These are phyloP conservation scores for Protophormia terraenovae DNA, from an alignment of 2,888 invertebrate genomes.

Conservation along the genomic window DNA sequence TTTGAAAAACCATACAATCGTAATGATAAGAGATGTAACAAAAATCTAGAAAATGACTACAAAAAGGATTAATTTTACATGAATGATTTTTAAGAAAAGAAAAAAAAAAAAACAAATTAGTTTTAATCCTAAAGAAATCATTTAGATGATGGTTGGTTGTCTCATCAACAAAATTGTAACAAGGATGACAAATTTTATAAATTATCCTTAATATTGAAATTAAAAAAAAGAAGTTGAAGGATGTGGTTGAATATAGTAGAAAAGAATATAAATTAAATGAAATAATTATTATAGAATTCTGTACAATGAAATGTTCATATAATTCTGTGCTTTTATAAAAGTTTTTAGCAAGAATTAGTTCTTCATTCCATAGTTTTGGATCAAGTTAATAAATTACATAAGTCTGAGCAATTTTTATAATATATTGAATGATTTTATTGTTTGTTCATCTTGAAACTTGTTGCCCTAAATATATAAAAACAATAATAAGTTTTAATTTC, in stretches of 20 bases:
- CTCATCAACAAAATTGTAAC: slow-evolving; percentile 13
- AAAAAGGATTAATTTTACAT: slow-evolving; percentile 64
- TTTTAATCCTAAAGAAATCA: slow-evolving; percentile 64
- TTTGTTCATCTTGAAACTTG: not conserved
- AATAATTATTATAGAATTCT: too few relatives aligned
- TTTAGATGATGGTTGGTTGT: slow-evolving; percentile 30
- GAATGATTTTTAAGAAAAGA: slow-evolving; percentile 41
- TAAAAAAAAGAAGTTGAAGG: not conserved
- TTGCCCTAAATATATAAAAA: not conserved
- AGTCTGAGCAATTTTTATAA: too few relatives aligned
- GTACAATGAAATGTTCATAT: too few relatives aligned
- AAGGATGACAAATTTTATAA: slow-evolving; percentile 70
- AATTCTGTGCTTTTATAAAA: too few relatives aligned
- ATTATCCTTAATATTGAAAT: slow-evolving; percentile 61
- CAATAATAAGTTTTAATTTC: slow-evolving; percentile 11
- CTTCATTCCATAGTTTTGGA: too few relatives aligned
- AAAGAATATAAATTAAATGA: too few relatives aligned
- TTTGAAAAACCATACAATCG: not conserved
- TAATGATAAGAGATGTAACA: slow-evolving; percentile 8
- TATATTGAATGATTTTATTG: too few relatives aligned
- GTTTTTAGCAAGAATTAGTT: too few relatives aligned
- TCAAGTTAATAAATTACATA: too few relatives aligned
- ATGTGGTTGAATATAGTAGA: not conserved
- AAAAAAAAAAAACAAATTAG: slow-evolving; percentile 31
- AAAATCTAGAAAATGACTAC: slow-evolving; percentile 8